Evolutionary conservation across 2,797 vertebrate species (phyloP), one percentile per base, ranked within the genome.

Genomic region (Catostomus latipinnis): DNA sequence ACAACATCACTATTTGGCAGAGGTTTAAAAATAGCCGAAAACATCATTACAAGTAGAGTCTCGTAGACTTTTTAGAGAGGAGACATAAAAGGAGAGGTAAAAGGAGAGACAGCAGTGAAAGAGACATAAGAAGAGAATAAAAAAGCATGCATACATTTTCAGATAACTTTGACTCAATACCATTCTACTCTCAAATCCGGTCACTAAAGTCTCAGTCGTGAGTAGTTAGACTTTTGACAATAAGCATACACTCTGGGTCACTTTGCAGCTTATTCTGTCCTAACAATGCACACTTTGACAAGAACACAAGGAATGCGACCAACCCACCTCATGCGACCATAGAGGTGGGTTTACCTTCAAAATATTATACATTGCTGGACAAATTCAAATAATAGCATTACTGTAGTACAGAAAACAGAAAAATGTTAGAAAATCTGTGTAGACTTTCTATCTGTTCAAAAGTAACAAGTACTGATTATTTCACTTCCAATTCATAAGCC

Each of bases 21-120:
- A 71, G 53, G 75, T 65, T 53, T 61, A 79, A 74, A 69, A 61
- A 67, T 22, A 22, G 22, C 22, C 22, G 22, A 22, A 22, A 22
- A 60, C 76, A 80, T 67, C 71, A 11, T 73, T 67, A 76, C 83
- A 82, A 84, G 85, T 85, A 87, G 50, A 82, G 65, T 71, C 82
- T 48, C 66, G 56, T 56, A 74, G 18, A 71, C 67, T 53, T 8
- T 57, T 50, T 69, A 57, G 49, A 65, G 74, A 58, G 50, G 48
- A 82, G 12, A 69, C 58, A 81, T 46, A 60, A 58, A 68, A 48
- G 43, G 18, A 65, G 72, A 52, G 56, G 13, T 45, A 12, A 2
- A 22, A 16, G 18, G 53, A 48, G 13, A 43, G 18, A 58, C 13
- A 43, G 48, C 16, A 16, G 50, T 68, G 49, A 74, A 14, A 70